Percentiles rank a stretch among this genome's conserved stretches.
phyloP scores from a whole-genome alignment of 2,797 vertebrate genomes.

The Enoplosus armatus region DNA sequence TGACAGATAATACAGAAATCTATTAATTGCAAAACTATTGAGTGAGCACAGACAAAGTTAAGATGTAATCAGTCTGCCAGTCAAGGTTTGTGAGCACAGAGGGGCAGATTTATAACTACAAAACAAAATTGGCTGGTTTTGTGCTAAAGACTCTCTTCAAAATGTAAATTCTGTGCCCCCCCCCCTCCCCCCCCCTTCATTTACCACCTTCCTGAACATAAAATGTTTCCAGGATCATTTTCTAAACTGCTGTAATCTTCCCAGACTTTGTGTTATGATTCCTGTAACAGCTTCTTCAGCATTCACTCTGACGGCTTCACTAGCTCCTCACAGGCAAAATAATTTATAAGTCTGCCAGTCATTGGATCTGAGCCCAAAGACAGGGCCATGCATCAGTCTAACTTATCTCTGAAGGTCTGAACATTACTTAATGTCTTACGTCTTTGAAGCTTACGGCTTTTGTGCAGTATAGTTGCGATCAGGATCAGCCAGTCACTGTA shows the following conservation, averaged over 20 bases:
- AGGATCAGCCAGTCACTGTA: background rate
- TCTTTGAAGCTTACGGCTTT: constrained; percentile 35
- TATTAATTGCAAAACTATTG: constrained; percentile 32
- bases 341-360: constrained; percentile 25
- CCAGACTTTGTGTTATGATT: constrained; percentile 24
- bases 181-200: constrained; percentile 13
- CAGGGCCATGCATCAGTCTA: constrained; percentile 25
- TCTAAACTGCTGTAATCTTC: constrained; percentile 14
- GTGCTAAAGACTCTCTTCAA: constrained; percentile 24
- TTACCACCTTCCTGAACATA: constrained; percentile 5
- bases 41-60: constrained; percentile 15
- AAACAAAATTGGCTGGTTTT: constrained; percentile 19
- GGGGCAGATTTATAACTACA: background rate
- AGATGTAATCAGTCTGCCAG: constrained; percentile 27
- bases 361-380: constrained; percentile 20
- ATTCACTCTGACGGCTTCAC: constrained; percentile 37
- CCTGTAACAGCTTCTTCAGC: constrained; percentile 3
- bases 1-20: constrained; percentile 22
- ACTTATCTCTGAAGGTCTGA: constrained; percentile 42
- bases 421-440: constrained; percentile 20
- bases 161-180: constrained; percentile 23
- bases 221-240: constrained; percentile 1
- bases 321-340: constrained; percentile 38
- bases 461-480: constrained; percentile 16
- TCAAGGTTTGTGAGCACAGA: constrained; percentile 26